Conservation (phyloP, 2,113 vertebrate genomes). For the Damaliscus lunatus region DNA sequence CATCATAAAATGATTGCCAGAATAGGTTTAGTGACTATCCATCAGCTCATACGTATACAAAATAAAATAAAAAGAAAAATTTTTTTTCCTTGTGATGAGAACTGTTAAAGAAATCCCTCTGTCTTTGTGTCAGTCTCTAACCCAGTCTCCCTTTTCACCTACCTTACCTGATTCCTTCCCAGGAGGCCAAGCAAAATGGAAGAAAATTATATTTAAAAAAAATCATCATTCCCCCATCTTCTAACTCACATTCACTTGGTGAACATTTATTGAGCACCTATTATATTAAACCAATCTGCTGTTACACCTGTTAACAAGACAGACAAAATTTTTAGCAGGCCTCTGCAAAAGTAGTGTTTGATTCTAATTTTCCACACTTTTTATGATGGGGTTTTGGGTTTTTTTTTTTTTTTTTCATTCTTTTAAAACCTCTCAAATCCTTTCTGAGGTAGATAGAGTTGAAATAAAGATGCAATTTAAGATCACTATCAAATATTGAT, state of each 20-base stretch:
- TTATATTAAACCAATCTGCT: neutral
- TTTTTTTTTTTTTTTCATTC: neutral
- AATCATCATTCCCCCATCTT: neutral
- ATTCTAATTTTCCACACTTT: neutral
- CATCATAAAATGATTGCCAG: neutral
- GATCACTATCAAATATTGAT: neutral
- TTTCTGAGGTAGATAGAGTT: neutral
- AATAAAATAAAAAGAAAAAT: neutral
- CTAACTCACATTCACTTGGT: neutral
- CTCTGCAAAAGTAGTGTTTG: neutral
- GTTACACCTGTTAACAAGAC: neutral
- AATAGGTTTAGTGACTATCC: neutral
- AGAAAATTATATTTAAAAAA: neutral
- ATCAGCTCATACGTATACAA: neutral
- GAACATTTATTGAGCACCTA: neutral
- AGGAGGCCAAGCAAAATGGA: neutral
- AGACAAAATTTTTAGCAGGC: neutral
- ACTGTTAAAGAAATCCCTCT: neutral
- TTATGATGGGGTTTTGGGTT: rapidly evolving
- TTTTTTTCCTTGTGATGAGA: neutral
- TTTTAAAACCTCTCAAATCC: neutral
- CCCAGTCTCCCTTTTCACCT: neutral
- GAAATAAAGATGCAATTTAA: neutral
- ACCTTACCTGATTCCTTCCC: neutral
- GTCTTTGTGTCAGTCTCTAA: neutral